phyloP scores from a whole-genome alignment of 2,888 invertebrate genomes.

The Pyralis farinalis region DNA sequence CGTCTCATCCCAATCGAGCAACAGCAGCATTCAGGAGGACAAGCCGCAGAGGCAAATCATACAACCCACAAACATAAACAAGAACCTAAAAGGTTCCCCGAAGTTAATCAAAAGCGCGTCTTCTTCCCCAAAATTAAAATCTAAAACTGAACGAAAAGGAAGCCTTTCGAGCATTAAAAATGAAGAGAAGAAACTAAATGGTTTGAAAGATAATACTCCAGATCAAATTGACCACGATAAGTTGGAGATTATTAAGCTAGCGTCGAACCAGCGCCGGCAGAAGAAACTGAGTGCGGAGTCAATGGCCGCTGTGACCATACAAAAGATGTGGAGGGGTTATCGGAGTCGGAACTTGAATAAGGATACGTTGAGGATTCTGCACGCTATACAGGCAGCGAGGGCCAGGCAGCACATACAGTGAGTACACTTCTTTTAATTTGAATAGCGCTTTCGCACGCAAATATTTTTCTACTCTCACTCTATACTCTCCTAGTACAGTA shows the following conservation, averaged over 20 bases:
- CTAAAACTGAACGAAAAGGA: slow-evolving; percentile 68
- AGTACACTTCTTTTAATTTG: no score
- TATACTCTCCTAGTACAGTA: no score
- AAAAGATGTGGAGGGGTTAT: slow-evolving; percentile 93
- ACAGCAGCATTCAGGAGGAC: slow-evolving; percentile 58
- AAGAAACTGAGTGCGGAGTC: slow-evolving; percentile 62
- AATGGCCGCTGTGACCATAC: slow-evolving; percentile 88
- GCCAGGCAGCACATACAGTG: slow-evolving; percentile 92
- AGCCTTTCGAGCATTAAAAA: slow-evolving; percentile 36
- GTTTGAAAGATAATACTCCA: slow-evolving; percentile 33
- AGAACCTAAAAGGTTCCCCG: slow-evolving; percentile 60
- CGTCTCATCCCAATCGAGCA: slow-evolving; percentile 55
- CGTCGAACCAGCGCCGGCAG: slow-evolving; percentile 64
- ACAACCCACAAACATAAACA: slow-evolving; percentile 30
- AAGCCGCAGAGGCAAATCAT: slow-evolving; percentile 34
- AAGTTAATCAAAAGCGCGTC: slow-evolving; percentile 69
- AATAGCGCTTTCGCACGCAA: no score
- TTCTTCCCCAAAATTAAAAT: slow-evolving; percentile 66
- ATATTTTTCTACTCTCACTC: no score
- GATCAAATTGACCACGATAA: slow-evolving; percentile 54
- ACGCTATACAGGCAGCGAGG: slow-evolving; percentile 87
- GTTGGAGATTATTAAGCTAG: slow-evolving; percentile 55
- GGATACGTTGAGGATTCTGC: slow-evolving; percentile 82
- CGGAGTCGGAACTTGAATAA: slow-evolving; percentile 87
- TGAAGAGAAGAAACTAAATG: slow-evolving; percentile 53